Evolutionary conservation across 2,113 vertebrate genomes (phyloP), one percentile per base, ranked within the genome.

Genomic region (Mandrillus leucophaeus): DNA sequence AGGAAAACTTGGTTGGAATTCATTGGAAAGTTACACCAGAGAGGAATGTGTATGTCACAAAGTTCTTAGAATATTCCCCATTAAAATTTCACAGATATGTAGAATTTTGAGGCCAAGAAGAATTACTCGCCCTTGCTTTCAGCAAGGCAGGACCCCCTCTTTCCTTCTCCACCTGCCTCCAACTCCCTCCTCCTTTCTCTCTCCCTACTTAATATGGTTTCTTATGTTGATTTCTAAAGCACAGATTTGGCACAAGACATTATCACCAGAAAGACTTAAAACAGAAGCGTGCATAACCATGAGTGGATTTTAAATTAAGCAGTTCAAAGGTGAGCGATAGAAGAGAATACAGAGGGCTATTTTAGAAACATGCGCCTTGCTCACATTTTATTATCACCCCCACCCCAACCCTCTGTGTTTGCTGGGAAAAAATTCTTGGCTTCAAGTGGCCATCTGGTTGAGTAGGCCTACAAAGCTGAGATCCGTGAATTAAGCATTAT

Each of bases 31-130:
- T 78, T 88, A 96, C 55, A 45, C 66, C n/a, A 57, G 72, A 95
- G 64, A 84, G 80, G 88, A 90, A 90, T 88, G 81, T 52, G 43
- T 96, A 30, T 96, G 92, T 98, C 96, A 98, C 85, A 94, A 95
- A 95, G 83, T 97, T 98, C 96, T 98, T 97, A 97, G 97, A 97
- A 97, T 98, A 96, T 61, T 96, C 96, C 76, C 97, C 95, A 93
- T 93, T 98, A 97, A 97, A 96, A 97, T 97, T 96, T 93, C 91
- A 96, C 96, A 92, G 38, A 20, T 87, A 83, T 78, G 88, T 93
- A 83, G 92, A 94, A 97, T 90, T 61, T 94, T 92, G 94, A 90
- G 55, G 96, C 66, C 90, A 79, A 82, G 82, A 95, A 90, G 45
- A 98, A 93, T 50, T 82, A n/a, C 14, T 96, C 12, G 18, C 84